Evolutionary conservation across 1,140 invertebrate genomes (phyloP), one percentile per base, ranked within the genome.

Genomic region (Drosophila nasuta): DNA sequence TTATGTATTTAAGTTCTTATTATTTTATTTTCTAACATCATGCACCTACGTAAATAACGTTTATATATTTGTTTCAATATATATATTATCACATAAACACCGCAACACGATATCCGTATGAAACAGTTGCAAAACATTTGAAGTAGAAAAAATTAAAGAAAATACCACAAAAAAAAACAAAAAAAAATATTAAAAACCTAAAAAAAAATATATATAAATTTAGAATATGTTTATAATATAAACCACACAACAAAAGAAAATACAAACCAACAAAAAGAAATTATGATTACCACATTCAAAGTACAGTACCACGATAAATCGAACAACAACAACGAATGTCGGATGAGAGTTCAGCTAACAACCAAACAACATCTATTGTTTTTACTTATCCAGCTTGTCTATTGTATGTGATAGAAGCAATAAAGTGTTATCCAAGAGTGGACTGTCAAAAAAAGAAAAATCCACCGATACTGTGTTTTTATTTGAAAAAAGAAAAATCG

Each of bases 341-440:
- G 48, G 77, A 86, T 60, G 65, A 80, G 77, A 85, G 71, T 83
- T 89, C 81, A 79, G 74, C 85, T 89, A 89, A 88, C 78, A 89
- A 89, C 85, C 85, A 89, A 89, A 76, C 85, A 89, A 81, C 63
- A 81, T 85, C 75, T 85, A 81, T 75, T 77, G 64, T 81, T 81
- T 73, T 74, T 59, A 71, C 57, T 58, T 59, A 65, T 52, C 49
- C 49, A 70, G 63, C 51, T 73, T 65, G 46, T 74, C 28, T 49
- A 81, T 74, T 76, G 79, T 75, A 81, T 85, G 75, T 89, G 85
- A 85, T 89, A 81, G 59, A 81, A 81, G 78, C 81, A 89, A 89
- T 89, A 89, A 89, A 89, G 74, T 85, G 85, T 90, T 89, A 85
- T 89, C 68, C 77, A 89, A 68, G 72, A 85, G 85, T 89, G 85